These are phyloP conservation scores for Limnothrissa miodon DNA, from an alignment of 2,113 vertebrate species.

Conservation along the genomic window DNA sequence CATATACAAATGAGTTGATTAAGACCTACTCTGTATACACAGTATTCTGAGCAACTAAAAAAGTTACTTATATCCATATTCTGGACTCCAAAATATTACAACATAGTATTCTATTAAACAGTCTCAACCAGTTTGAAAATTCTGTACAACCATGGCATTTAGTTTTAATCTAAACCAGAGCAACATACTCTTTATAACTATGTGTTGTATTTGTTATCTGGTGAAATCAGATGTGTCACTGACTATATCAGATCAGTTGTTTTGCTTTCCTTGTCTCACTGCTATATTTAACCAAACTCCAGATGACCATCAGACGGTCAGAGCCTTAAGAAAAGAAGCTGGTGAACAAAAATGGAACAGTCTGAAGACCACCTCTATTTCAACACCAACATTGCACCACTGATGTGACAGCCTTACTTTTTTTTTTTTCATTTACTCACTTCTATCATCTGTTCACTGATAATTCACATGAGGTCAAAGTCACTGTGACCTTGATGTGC, in stretches of 20 bases:
- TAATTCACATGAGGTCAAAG: conserved; percentile 15
- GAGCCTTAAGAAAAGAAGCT: background rate
- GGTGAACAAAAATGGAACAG: background rate
- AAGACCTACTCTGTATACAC: too few species aligned
- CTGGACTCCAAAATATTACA: too few species aligned
- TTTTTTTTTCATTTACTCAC: background rate
- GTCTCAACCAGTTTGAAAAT: too few species aligned
- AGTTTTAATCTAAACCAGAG: too few species aligned
- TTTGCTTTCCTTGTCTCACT: background rate
- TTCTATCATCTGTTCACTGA: background rate
- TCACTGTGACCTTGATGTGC: conserved; percentile 2
- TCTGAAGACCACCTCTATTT: background rate
- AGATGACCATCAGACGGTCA: background rate
- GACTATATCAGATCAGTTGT: background rate
- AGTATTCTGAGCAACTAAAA: too few species aligned
- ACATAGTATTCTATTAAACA: too few species aligned
- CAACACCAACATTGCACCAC: background rate
- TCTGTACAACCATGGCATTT: too few species aligned
- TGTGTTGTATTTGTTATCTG: background rate
- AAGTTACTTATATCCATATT: too few species aligned
- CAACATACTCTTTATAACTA: too few species aligned
- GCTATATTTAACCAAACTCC: background rate
- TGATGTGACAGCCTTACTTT: background rate
- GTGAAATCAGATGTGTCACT: background rate
- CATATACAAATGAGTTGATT: too few species aligned